Base-by-base conservation (phyloP, 2,113 vertebrate genomes). In the Mesocricetus auratus region DNA sequence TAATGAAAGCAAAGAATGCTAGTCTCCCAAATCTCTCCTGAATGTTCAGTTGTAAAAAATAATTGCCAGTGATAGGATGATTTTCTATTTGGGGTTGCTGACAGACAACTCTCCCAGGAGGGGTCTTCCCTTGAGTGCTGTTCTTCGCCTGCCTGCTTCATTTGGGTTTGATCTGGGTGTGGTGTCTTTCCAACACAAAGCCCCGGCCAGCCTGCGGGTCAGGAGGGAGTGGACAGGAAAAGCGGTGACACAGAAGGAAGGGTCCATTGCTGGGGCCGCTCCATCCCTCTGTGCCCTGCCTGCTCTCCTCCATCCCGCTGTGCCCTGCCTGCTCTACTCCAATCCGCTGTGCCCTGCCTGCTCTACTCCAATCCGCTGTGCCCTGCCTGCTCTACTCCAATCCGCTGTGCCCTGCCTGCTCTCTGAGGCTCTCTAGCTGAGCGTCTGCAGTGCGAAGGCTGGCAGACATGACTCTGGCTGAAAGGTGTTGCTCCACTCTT, bases 401-500 rank as follows among this genome's bases (percentile, higher is more conserved):
- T n/a, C 66, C 39, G 4, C 39, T 82, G 5, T 53, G 2, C 17
- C 50, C 45, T 36, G 39, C 58, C 68, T 69, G 5, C 60, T 62
- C 2, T 19, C 26, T 0, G 22, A 64, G 82, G 26, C 58, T 56
- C 7, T 78, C 13, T 24, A 22, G 31, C 26, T 17, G 4, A 75
- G 53, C 7, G 3, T 79, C 91, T 56, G 22, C 39, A 7, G 7
- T 58, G 29, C 19, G 6, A 66, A 50, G 79, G 21, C 69, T 56
- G 56, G 42, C 0, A 16, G 58, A 68, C 1, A 0, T 2, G 5
- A 8, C 5, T 3, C 47, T 4, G 7, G 21, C 7, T n/a, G 11
- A 58, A 93, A 82, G 29, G 10, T 78, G 60, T 47, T 36, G 29
- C n/a, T 21, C 24, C n/a, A 33, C 26, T 71, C 12, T 33, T 21